These are phyloP conservation scores for Cetoscarus ocellatus DNA, from an alignment of 2,797 vertebrate species.

Conservation along the genomic window DNA sequence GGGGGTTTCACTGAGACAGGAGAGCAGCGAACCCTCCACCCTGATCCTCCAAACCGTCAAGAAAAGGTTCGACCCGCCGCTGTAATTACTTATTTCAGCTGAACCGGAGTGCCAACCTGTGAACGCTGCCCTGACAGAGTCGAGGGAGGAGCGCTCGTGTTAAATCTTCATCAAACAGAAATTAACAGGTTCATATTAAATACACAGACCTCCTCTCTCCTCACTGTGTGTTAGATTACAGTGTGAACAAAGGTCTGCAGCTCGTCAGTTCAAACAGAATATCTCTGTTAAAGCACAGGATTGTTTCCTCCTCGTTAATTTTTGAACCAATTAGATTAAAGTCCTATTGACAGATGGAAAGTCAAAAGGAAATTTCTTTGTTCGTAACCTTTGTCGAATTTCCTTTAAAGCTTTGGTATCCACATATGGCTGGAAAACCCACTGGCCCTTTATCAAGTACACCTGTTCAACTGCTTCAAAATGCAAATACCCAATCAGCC, in stretches of 20 bases:
- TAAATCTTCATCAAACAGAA: constrained; percentile 56
- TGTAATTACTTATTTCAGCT: constrained; percentile 57
- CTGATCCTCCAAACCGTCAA: constrained; percentile 21
- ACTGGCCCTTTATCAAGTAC: too few species aligned
- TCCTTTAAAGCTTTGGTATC: too few species aligned
- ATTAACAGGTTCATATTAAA: constrained; percentile 57
- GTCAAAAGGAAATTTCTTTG: not conserved
- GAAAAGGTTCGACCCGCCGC: constrained; percentile 56
- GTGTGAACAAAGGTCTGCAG: constrained; percentile 36
- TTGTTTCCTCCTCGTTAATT: not conserved
- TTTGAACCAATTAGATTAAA: not conserved
- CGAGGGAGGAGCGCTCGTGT: constrained; percentile 35
- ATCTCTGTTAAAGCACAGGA: not conserved
- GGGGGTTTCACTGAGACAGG: constrained; percentile 38
- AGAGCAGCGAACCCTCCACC: constrained; percentile 41
- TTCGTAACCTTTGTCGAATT: not conserved
- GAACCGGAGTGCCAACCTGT: constrained; percentile 53
- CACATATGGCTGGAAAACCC: too few species aligned
- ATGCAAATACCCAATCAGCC: too few species aligned
- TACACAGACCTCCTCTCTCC: not conserved
- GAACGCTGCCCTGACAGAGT: constrained; percentile 42
- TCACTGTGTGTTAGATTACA: constrained; percentile 1
- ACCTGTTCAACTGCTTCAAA: too few species aligned
- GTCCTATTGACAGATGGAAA: too few species aligned
- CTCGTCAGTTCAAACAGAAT: constrained; percentile 1